phyloP scores from a whole-genome alignment of 2,797 vertebrate genomes.

The Helicolenus hilgendorfi region DNA sequence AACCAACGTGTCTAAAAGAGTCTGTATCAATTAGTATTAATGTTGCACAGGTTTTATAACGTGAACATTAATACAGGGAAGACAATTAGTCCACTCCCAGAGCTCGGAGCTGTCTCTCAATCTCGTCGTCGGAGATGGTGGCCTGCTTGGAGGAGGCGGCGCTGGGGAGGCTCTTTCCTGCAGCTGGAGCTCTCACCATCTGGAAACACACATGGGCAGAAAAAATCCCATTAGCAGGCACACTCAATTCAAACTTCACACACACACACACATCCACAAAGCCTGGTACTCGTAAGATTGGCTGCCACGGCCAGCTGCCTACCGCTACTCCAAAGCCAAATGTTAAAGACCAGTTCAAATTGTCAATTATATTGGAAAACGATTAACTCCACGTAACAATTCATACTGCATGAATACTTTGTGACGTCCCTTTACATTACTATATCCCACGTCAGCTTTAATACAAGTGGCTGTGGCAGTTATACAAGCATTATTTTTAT shows the following conservation, averaged over 20 bases:
- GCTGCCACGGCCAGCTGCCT: background rate
- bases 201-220: constrained; percentile 76
- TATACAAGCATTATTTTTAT: background rate
- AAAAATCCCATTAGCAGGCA: constrained; percentile 40
- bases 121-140: constrained; percentile 97
- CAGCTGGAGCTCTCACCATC: constrained; percentile 97
- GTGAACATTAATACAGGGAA: constrained; percentile 33
- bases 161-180: constrained; percentile 92
- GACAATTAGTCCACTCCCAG: constrained; percentile 95
- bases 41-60: constrained; percentile 24
- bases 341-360: background rate
- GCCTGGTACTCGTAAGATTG: background rate
- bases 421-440: background rate
- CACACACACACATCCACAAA: background rate
- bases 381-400: background rate
- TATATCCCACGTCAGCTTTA: background rate
- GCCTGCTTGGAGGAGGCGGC: constrained; percentile 91
- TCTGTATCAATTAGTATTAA: constrained; percentile 56
- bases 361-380: background rate
- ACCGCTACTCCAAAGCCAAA: background rate
- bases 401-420: background rate
- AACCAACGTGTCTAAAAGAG: constrained; percentile 47
- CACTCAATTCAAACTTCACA: constrained; percentile 20
- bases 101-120: constrained; percentile 97
- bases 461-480: background rate